Percentiles rank a stretch among this genome's conserved stretches.
Conservation (phyloP, 2,797 vertebrate genomes). For the Clarias pachynema region DNA sequence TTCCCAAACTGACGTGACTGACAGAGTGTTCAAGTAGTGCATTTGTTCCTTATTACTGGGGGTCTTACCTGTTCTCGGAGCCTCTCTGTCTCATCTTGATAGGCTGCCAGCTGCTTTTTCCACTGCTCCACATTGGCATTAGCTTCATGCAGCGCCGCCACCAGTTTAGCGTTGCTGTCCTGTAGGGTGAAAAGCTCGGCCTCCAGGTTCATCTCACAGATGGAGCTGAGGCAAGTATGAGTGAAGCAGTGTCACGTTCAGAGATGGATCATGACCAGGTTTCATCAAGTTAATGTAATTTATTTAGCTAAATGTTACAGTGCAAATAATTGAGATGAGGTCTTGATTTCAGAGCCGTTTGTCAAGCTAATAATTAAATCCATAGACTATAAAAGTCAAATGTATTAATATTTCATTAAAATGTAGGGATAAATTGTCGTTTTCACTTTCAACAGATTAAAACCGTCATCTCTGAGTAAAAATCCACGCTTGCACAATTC, state of each 20-base stretch:
- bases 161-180: slow-evolving; percentile 92
- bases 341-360: slow-evolving; percentile 1
- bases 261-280: not conserved
- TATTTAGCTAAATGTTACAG: not conserved
- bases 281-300: not conserved
- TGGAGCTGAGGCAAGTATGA: slow-evolving; percentile 76
- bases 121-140: slow-evolving; percentile 92
- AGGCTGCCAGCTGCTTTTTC: slow-evolving; percentile 92
- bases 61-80: slow-evolving; percentile 84
- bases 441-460: not conserved
- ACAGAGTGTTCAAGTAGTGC: not conserved
- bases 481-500: not conserved
- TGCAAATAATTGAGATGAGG: not conserved
- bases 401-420: slow-evolving; percentile 1
- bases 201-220: slow-evolving; percentile 96
- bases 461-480: not conserved
- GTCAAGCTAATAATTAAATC: slow-evolving; percentile 1
- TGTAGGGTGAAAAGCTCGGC: slow-evolving; percentile 94
- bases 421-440: not conserved
- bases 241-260: not conserved
- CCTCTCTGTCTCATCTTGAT: slow-evolving; percentile 88
- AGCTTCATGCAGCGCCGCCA: slow-evolving; percentile 90
- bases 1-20: not conserved
- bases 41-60: not conserved
- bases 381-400: not conserved